These are phyloP conservation scores for Lepus timidus DNA, from an alignment of 2,113 vertebrate genomes.

Conservation along the genomic window DNA sequence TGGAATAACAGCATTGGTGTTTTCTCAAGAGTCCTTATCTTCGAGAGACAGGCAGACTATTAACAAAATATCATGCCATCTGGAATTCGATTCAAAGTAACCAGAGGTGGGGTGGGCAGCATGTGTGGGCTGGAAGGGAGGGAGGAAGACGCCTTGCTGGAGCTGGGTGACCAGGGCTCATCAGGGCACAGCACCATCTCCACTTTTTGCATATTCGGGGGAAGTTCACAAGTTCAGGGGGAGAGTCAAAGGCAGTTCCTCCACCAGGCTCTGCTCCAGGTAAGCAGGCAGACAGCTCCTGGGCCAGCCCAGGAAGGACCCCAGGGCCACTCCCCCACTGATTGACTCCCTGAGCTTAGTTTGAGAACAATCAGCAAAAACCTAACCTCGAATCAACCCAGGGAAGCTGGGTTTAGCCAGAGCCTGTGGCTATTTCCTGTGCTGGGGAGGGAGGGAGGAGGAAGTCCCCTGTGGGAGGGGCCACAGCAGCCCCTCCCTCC, in stretches of 20 bases:
- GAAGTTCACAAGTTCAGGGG: neutral
- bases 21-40: neutral
- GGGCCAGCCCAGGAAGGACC: neutral
- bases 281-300: neutral
- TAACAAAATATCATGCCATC: neutral
- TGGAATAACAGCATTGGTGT: neutral
- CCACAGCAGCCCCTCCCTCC: neutral
- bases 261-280: neutral
- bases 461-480: conserved; percentile 20
- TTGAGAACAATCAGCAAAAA: neutral
- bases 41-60: neutral
- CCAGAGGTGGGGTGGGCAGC: no score
- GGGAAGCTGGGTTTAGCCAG: neutral
- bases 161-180: no score
- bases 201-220: neutral
- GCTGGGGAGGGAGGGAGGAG: conserved; percentile 10
- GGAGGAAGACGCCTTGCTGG: fast-evolving
- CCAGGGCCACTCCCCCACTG: neutral
- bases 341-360: neutral
- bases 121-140: fast-evolving
- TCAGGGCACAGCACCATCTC: neutral
- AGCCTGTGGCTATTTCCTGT: conserved; percentile 58
- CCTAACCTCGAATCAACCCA: neutral
- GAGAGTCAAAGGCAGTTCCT: neutral
- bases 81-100: neutral